A percentile compares a stretch with the other conserved stretches of the same genome.
These are phyloP conservation scores for Eristalinus sepulchralis DNA, from an alignment of 2,888 invertebrate genomes.

Conservation along the genomic window DNA sequence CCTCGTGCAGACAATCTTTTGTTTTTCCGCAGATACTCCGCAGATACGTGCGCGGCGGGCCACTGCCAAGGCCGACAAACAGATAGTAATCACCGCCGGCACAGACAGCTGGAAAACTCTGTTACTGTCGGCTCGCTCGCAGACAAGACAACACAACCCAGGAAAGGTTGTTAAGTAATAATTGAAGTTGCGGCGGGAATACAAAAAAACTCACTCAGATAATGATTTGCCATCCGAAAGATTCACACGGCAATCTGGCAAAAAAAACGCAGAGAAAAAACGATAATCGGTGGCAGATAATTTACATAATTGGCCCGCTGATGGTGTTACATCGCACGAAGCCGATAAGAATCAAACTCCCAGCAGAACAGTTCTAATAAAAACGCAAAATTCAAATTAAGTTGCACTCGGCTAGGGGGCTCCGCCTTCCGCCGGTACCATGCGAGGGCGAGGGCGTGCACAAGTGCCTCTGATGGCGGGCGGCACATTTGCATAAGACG, in stretches of 20 bases:
- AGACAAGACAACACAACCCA: not conserved
- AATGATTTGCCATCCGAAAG: not conserved
- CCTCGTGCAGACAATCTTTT: not conserved
- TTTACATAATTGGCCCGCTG: conserved; percentile 3
- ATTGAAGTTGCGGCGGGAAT: not conserved
- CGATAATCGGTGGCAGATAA: not conserved
- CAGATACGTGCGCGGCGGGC: not conserved
- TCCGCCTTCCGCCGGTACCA: not conserved
- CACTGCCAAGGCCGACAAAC: not conserved
- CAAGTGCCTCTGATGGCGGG: not conserved
- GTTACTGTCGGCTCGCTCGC: not conserved
- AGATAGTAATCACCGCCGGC: not conserved
- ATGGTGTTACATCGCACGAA: not conserved
- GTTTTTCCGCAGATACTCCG: conserved; percentile 5
- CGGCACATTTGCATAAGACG: not conserved
- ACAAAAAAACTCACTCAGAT: not conserved
- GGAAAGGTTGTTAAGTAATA: not conserved
- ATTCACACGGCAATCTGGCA: not conserved
- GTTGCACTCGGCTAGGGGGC: not conserved
- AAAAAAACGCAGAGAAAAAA: not conserved
- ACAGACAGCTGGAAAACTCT: not conserved
- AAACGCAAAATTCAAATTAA: not conserved
- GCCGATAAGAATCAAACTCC: not conserved
- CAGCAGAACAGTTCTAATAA: not conserved
- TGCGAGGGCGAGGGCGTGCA: not conserved